Conservation (phyloP, 2,797 vertebrate species). For the Remorina albescens region DNA sequence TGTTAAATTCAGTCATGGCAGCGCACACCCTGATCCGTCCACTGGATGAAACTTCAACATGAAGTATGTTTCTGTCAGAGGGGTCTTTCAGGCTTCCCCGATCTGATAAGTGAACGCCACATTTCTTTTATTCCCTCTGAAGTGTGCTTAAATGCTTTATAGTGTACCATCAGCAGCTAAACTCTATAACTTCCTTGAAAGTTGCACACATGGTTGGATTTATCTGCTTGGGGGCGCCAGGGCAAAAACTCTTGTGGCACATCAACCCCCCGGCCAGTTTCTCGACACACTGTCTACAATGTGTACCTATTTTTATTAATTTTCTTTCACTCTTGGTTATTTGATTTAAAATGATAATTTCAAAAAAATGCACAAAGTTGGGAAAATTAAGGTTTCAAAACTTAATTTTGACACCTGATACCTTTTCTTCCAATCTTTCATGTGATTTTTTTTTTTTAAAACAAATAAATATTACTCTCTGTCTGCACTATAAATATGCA, state of each 20-base stretch:
- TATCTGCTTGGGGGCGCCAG: background rate
- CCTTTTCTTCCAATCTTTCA: background rate
- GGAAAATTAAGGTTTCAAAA: background rate
- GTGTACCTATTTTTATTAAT: rapidly evolving
- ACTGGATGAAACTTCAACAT: constrained; percentile 27
- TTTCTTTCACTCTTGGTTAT: background rate
- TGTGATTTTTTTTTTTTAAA: too few relatives aligned
- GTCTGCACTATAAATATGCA: background rate
- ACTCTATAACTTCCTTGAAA: constrained; percentile 19
- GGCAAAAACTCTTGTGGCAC: background rate
- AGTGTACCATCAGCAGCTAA: constrained; percentile 14
- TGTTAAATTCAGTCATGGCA: constrained; percentile 48
- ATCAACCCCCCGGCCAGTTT: background rate
- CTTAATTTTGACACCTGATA: background rate
- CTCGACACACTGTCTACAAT: background rate
- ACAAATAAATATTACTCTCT: too few relatives aligned
- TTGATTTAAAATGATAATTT: background rate
- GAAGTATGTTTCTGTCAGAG: constrained; percentile 31
- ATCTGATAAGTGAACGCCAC: constrained; percentile 26
- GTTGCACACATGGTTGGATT: constrained; percentile 3
- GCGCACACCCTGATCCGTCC: constrained; percentile 23
- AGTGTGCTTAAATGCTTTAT: constrained; percentile 48
- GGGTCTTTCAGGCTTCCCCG: constrained; percentile 27
- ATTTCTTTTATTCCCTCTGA: constrained; percentile 19
- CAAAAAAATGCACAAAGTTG: background rate